Evolutionary conservation across 2,888 invertebrate species (phyloP).

Genomic region (Patella caerulea): DNA sequence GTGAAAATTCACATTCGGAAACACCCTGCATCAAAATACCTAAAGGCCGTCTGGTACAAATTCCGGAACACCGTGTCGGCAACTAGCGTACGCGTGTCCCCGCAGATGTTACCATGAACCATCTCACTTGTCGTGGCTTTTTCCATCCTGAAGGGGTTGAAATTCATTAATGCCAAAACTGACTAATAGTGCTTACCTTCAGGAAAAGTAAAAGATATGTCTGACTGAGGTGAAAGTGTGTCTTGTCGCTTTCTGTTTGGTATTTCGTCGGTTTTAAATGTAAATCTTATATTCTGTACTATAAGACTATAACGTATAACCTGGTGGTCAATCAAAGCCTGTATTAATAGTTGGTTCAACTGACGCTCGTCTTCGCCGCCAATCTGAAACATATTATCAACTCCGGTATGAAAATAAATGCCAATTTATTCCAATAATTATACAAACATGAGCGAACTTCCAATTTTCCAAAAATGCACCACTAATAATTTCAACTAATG

Average conservation of each 20-base stretch:
- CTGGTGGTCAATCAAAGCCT: constrained; percentile 55
- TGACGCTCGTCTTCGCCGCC: constrained; percentile 47
- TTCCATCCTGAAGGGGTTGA: constrained; percentile 9
- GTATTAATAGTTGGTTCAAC: constrained; percentile 42
- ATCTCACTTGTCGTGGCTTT: too few species aligned
- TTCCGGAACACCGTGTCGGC: too few species aligned
- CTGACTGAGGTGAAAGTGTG: not conserved
- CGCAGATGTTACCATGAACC: too few species aligned
- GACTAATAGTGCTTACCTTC: not conserved
- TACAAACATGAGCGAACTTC: not conserved
- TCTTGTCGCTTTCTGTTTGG: not conserved
- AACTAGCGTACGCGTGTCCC: too few species aligned
- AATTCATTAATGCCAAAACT: constrained; percentile 25
- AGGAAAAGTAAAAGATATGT: not conserved
- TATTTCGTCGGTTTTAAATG: not conserved
- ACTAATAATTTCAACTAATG: not conserved
- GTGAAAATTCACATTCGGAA: too few species aligned
- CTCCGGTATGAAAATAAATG: not conserved
- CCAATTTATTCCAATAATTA: not conserved
- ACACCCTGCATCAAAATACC: too few species aligned
- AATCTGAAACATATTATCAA: constrained; percentile 39
- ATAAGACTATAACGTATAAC: constrained; percentile 62
- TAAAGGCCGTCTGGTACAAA: too few species aligned
- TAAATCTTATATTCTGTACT: constrained; percentile 29
- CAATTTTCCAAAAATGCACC: not conserved